phyloP scores from a whole-genome alignment of 2,888 invertebrate species.

The Lepidonotus clava region DNA sequence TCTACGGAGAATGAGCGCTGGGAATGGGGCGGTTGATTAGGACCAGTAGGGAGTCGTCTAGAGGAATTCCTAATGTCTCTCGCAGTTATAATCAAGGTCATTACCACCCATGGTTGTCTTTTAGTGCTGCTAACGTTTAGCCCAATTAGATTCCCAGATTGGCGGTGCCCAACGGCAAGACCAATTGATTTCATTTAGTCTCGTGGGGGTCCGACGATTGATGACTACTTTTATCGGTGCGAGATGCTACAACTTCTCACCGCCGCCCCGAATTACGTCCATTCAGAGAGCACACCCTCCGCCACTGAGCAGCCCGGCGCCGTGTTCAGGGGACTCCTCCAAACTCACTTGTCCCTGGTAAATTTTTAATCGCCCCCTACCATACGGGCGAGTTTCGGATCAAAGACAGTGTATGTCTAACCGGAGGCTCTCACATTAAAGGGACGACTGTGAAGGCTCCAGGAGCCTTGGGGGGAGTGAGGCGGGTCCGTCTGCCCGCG shows the following conservation, averaged over 20 bases:
- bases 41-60: background rate
- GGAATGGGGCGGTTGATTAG: background rate
- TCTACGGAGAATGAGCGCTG: too few relatives aligned
- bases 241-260: background rate
- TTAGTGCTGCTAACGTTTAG: background rate
- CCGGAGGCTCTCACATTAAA: background rate
- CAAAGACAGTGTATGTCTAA: background rate
- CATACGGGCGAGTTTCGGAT: background rate
- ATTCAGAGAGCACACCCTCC: background rate
- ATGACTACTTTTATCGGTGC: background rate
- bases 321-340: background rate
- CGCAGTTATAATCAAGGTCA: constrained; percentile 15
- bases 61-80: background rate
- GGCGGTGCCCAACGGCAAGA: background rate
- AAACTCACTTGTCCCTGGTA: background rate
- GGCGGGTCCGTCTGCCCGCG: too few relatives aligned
- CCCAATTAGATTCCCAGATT: constrained; percentile 34
- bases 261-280: background rate
- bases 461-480: background rate
- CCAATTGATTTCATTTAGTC: constrained; percentile 7
- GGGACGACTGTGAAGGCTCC: background rate
- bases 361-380: background rate
- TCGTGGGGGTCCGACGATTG: background rate
- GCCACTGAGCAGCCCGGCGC: background rate
- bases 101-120: background rate